phyloP scores from a whole-genome alignment of 2,888 invertebrate species.

The Torymus aiolomorphi region DNA sequence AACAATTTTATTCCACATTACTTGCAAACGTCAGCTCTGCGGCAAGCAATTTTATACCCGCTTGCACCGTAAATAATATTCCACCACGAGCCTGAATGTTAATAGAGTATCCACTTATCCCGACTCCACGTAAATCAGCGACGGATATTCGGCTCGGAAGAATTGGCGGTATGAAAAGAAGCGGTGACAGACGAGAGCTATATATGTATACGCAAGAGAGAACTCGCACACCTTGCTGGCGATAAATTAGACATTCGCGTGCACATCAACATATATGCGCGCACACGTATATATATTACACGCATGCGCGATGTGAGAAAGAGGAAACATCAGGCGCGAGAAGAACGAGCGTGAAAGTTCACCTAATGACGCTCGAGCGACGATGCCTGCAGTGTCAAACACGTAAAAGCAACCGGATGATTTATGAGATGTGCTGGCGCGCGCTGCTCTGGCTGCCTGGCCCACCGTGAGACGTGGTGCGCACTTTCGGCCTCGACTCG shows the following conservation, averaged over 20 bases:
- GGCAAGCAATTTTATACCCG: constrained; percentile 9
- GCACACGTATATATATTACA: too few species aligned
- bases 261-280: not conserved
- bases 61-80: not conserved
- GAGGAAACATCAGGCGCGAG: not conserved
- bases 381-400: constrained; percentile 64
- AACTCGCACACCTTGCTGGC: constrained; percentile 43
- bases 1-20: too few species aligned
- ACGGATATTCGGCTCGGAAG: constrained; percentile 17
- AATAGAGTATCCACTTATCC: constrained; percentile 41
- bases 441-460: constrained; percentile 63
- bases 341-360: constrained; percentile 65
- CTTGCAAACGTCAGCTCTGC: not conserved
- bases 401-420: constrained; percentile 71
- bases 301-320: not conserved
- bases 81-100: not conserved
- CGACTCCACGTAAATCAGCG: constrained; percentile 40
- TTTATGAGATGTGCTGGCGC: constrained; percentile 64
- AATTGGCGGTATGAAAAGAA: not conserved
- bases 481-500: constrained; percentile 21
- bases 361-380: constrained; percentile 65
- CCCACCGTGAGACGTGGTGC: constrained; percentile 61
- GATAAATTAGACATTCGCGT: constrained; percentile 63
- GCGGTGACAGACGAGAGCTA: not conserved
- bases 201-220: not conserved